Evolutionary conservation across 2,888 invertebrate species (phyloP).

Genomic region (Embidobia sp.): DNA sequence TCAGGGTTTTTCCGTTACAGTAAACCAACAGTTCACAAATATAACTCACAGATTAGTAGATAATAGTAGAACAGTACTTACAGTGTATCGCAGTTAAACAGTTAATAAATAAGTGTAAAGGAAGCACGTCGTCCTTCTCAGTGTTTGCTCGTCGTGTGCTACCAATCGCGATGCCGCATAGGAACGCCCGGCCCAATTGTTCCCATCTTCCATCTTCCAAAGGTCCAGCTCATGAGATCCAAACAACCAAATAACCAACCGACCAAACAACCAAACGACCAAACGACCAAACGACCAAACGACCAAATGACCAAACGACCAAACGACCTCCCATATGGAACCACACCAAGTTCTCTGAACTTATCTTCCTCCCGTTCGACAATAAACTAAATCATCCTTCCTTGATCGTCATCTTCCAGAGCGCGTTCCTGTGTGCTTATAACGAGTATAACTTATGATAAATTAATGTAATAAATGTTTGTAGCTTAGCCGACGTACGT

Average conservation of each 20-base stretch:
- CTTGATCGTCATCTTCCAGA: slow-evolving; percentile 52
- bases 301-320: no score
- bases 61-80: slow-evolving; percentile 80
- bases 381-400: slow-evolving; percentile 48
- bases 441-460: slow-evolving; percentile 77
- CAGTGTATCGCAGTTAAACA: slow-evolving; percentile 80
- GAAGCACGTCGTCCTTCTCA: slow-evolving; percentile 79
- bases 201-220: slow-evolving; percentile 33
- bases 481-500: slow-evolving; percentile 80
- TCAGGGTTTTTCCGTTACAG: slow-evolving; percentile 81
- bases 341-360: slow-evolving; percentile 14
- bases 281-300: no score
- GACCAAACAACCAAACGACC: no score
- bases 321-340: neutral
- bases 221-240: slow-evolving; percentile 5
- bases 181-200: slow-evolving; percentile 67
- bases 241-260: neutral
- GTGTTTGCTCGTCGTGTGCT: slow-evolving; percentile 77
- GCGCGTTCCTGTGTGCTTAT: slow-evolving; percentile 64
- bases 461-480: slow-evolving; percentile 80
- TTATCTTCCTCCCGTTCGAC: slow-evolving; percentile 45
- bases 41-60: slow-evolving; percentile 81
- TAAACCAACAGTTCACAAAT: slow-evolving; percentile 79
- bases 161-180: slow-evolving; percentile 69
- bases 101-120: slow-evolving; percentile 79